Base-by-base conservation (phyloP, 2,113 vertebrate genomes). In the Fregata magnificens region DNA sequence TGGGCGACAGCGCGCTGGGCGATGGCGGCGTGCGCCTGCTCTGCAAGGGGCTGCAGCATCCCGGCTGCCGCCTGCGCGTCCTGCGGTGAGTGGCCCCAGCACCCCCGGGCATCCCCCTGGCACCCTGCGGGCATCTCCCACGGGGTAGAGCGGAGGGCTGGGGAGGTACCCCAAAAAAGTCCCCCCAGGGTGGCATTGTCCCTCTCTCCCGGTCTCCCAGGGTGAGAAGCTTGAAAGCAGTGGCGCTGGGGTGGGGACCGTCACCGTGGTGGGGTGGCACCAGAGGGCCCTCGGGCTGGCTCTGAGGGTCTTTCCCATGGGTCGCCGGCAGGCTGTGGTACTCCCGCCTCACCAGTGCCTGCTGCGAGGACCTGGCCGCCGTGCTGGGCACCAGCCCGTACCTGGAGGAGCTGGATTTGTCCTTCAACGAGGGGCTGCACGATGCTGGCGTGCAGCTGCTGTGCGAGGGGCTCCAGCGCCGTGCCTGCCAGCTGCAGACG, bases 321-420 rank as follows among this genome's bases (percentile, higher is more conserved):
- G 5, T 52, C 36, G 14, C 63, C 1, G 6, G 22, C 86, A 94
- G 93, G 77, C 55, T 96, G 55, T 6, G 69, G 36, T 96, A 93
- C 38, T 81, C 92, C 40, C 14, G 8, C 12, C 71, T 96, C 58
- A 95, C 77, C 72, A 93, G 93, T 0, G 59, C 72, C 55, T 56
- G 69, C 92, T 96, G 93, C 0, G 18, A 84, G 45, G 95, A 94
- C 47, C 81, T 95, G 0, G 59, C 89, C 0, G 1, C 67, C 7
- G 28, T 40, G 59, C 80, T 96, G 72, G 3, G 18, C 50, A 53
- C 55, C 63, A 89, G 56, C 55, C 76, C 3, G 0, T 6, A 5
- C 69, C 84, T 95, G 69, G 87, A 89, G 45, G 96, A 96, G 73
- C 81, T 96, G 87, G 94, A 97, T 26, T 44, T 95, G 65, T 95